Conservation (phyloP, 1,140 invertebrate genomes). For the Pogonognathellus flavescens region DNA sequence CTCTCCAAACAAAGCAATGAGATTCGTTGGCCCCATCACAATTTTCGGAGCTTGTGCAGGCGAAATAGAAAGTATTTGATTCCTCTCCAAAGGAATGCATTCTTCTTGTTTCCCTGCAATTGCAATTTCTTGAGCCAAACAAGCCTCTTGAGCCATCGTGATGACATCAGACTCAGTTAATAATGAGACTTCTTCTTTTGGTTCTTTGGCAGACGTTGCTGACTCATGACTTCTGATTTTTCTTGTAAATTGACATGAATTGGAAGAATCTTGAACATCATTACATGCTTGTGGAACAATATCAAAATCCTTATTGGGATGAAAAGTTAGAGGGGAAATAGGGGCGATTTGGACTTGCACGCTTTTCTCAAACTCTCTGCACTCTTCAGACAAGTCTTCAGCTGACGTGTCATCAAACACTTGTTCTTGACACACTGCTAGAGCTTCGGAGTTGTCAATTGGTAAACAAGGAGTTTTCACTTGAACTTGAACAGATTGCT, state of each 20-base stretch:
- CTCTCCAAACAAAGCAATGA: conserved; percentile 56
- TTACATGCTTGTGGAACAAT: neutral
- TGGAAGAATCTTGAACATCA: neutral
- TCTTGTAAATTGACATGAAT: neutral
- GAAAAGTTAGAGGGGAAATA: conserved; percentile 9
- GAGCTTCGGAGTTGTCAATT: neutral
- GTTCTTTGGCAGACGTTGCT: neutral
- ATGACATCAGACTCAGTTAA: neutral
- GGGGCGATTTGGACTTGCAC: neutral
- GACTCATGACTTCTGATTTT: neutral
- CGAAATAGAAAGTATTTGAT: conserved; percentile 29
- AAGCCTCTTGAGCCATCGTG: conserved; percentile 8
- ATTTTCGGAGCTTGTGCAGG: conserved; percentile 53
- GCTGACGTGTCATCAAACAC: neutral
- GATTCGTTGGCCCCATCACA: conserved; percentile 53
- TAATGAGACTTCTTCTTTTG: neutral
- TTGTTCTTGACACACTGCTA: neutral
- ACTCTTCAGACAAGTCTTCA: neutral
- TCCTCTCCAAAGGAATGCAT: conserved; percentile 10
- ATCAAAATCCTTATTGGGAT: neutral
- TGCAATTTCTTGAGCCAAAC: conserved; percentile 22
- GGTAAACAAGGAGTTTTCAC: neutral
- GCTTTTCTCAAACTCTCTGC: neutral
- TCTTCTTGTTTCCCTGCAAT: conserved; percentile 23
- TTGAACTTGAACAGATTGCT: conserved; percentile 5